Evolutionary conservation across 2,888 invertebrate species (phyloP).

Genomic region (Hemicrepidius hirtus): DNA sequence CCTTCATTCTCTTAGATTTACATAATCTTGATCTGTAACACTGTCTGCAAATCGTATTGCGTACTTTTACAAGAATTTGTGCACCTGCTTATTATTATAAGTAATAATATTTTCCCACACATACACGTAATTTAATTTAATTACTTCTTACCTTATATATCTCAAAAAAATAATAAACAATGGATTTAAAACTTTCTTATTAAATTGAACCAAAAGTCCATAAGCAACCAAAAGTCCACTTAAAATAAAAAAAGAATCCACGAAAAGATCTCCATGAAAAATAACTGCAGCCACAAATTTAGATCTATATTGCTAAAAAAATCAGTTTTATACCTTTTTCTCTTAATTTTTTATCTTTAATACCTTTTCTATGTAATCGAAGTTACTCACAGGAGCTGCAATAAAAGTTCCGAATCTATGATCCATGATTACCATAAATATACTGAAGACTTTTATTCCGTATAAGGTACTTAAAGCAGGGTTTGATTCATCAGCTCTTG

Average conservation of each 20-base stretch:
- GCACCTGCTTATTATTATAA: conserved; percentile 10
- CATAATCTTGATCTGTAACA: conserved; percentile 17
- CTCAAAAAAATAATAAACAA: conserved; percentile 74
- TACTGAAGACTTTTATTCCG: conserved; percentile 76
- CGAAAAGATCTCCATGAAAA: conserved; percentile 78
- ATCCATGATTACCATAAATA: conserved; percentile 75
- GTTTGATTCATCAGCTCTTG: conserved; percentile 69
- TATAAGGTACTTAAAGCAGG: conserved; percentile 74
- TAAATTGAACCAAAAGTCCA: conserved; percentile 70
- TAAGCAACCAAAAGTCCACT: conserved; percentile 77
- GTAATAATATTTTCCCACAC: conserved; percentile 7
- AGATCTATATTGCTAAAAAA: conserved; percentile 69
- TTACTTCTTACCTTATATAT: conserved; percentile 79
- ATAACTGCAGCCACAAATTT: conserved; percentile 71
- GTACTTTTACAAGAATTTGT: conserved; percentile 1
- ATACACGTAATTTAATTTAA: neutral
- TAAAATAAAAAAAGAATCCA: conserved; percentile 79
- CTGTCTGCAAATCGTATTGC: neutral
- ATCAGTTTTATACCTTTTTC: neutral
- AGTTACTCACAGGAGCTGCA: conserved; percentile 75
- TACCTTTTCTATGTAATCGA: conserved; percentile 75
- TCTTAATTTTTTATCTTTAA: conserved; percentile 37
- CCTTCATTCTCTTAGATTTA: conserved; percentile 8
- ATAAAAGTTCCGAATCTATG: conserved; percentile 76
- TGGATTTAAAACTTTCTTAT: conserved; percentile 72